These are phyloP conservation scores for Helobdella robusta DNA, from an alignment of 2,888 invertebrate species.

Conservation along the genomic window DNA sequence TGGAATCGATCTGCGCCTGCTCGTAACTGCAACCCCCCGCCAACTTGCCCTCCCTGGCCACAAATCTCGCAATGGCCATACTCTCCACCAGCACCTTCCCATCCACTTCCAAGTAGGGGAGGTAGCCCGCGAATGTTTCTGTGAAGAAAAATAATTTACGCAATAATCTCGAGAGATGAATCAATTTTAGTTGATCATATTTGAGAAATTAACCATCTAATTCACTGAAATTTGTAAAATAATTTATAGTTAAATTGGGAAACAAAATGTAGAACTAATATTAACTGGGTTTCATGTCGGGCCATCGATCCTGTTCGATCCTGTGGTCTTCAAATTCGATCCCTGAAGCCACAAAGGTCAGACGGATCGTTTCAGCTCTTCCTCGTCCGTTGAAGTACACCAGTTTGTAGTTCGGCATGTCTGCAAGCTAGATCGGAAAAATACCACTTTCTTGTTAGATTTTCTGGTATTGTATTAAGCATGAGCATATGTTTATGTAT, in stretches of 20 bases:
- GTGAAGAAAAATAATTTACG: no score
- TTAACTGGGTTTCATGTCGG: conserved; percentile 27
- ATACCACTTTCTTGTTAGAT: no score
- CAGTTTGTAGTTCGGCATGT: conserved; percentile 25
- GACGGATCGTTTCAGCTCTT: conserved; percentile 26
- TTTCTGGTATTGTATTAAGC: no score
- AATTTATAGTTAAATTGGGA: no score
- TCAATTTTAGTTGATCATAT: no score
- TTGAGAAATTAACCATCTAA: no score
- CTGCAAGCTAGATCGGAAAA: no score
- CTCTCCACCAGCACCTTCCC: conserved; percentile 35
- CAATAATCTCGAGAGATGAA: no score
- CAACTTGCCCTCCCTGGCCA: conserved; percentile 27
- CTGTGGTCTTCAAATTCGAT: conserved; percentile 26
- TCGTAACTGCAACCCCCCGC: conserved; percentile 30
- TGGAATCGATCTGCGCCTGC: conserved; percentile 30
- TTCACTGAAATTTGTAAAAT: no score
- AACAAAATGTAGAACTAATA: no score
- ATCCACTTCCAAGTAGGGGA: conserved; percentile 36
- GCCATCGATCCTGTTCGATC: conserved; percentile 22
- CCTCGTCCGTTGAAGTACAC: conserved; percentile 27
- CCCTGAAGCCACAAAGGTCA: conserved; percentile 22
- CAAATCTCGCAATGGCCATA: conserved; percentile 34
- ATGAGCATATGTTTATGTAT: no score
- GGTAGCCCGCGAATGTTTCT: conserved; percentile 10